Base-by-base conservation (phyloP, 2,797 vertebrate genomes). In the Schizothorax lantsangensis region DNA sequence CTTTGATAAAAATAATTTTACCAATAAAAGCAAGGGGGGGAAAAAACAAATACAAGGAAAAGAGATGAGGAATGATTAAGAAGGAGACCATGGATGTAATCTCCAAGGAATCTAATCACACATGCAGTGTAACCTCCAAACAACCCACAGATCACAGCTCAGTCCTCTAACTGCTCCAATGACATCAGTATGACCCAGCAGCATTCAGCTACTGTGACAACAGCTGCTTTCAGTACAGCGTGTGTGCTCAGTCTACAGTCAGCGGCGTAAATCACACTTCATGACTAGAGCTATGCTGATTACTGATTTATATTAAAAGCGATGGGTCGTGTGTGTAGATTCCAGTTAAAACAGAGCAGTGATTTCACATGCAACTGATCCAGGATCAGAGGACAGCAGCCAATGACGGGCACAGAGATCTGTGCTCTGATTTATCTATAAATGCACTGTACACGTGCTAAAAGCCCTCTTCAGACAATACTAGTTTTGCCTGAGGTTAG, bases 201-300 rank as follows among this genome's bases (percentile, higher is more conserved):
- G 52, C 36, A 47, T 19, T 59, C 26, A 5, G 52, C 81, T 74
- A 43, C 52, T 74, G 62, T 72, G 45, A 71, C 40, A 40, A 86
- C 52, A 73, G 54, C 73, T 81, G 69, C 72, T 82, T 83, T 62
- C 40, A 87, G 81, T 43, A 68, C 77, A 87, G 75, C 38, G 21
- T 59, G 79, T 75, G 71, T 6, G 30, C 40, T 30, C 43, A 23
- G 45, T 68, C 45, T 52, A 36, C 49, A 72, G 26, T 43, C 52
- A 72, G 10, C 21, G 5, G 17, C 10, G 40, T 57, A 71, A 79
- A 85, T 71, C 49, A 59, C 64, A 43, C n/a, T 26, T 79, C 30
- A 59, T 73, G 45, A 79, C 40, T 30, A 54, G 10, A 21, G 12
- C 72, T 26, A 23, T 26, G 21, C 43, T 52, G 33, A 43, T 69